A percentile compares a stretch with the other conserved stretches of the same genome.
phyloP scores from a whole-genome alignment of 2,113 vertebrate genomes.

The Cololabis saira region DNA sequence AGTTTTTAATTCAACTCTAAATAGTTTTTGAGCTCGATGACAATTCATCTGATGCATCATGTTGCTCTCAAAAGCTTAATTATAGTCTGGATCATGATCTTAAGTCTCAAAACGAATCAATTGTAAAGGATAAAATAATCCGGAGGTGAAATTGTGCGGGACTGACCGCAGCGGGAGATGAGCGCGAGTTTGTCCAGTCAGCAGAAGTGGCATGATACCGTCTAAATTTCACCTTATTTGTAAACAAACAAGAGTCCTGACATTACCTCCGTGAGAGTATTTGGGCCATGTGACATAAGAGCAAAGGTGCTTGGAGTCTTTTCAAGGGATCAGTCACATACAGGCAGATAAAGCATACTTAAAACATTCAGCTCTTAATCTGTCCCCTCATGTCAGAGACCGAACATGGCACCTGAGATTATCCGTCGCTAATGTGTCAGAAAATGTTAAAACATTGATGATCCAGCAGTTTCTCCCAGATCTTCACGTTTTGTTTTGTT shows the following conservation, averaged over 20 bases:
- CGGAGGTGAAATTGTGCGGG: too few relatives aligned
- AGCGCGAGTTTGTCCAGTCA: neutral
- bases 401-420: neutral
- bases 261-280: neutral
- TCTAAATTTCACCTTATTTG: slow-evolving; percentile 4
- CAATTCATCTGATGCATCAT: too few relatives aligned
- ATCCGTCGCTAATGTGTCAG: neutral
- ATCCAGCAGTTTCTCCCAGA: neutral
- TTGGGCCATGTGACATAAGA: slow-evolving; percentile 36
- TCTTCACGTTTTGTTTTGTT: neutral
- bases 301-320: neutral
- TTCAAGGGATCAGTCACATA: slow-evolving; percentile 36
- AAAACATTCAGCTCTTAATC: slow-evolving; percentile 45
- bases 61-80: too few relatives aligned
- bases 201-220: neutral
- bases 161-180: too few relatives aligned
- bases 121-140: too few relatives aligned
- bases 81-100: too few relatives aligned
- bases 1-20: too few relatives aligned
- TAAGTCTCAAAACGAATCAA: too few relatives aligned
- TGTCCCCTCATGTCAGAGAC: neutral
- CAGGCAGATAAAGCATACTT: slow-evolving; percentile 39
- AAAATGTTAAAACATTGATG: neutral
- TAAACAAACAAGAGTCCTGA: slow-evolving; percentile 24
- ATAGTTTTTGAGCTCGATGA: too few relatives aligned